Conservation (phyloP, 2,797 vertebrate species). For the Sylvia borin region DNA sequence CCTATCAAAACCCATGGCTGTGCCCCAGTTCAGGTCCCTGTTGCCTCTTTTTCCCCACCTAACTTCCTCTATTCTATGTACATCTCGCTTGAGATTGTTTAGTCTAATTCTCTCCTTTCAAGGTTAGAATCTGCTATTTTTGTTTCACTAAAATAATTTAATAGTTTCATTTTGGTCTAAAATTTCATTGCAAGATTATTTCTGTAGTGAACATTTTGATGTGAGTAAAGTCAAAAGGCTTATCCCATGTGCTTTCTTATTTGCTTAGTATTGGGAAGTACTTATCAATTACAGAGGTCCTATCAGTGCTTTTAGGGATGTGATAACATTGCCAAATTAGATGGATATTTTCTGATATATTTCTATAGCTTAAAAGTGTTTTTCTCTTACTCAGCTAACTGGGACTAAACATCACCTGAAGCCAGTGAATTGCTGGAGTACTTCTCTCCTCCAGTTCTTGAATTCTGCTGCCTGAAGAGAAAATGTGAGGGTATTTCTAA, state of each 20-base stretch:
- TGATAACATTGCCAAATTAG: background rate
- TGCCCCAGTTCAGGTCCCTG: fast-evolving
- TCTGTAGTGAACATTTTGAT: background rate
- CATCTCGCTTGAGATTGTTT: background rate
- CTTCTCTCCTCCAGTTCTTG: background rate
- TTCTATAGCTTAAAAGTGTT: background rate
- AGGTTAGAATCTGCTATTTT: background rate
- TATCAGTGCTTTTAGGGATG: background rate
- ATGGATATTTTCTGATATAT: background rate
- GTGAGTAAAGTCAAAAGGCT: background rate
- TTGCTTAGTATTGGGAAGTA: background rate
- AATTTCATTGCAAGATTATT: background rate
- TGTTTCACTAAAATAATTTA: background rate
- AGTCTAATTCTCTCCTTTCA: background rate
- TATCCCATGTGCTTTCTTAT: background rate
- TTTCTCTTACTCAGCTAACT: background rate
- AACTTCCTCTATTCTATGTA: background rate
- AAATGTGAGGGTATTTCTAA: slow-evolving; percentile 64
- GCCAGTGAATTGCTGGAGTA: background rate
- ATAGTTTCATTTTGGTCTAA: background rate
- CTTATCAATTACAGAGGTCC: background rate
- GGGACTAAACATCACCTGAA: background rate
- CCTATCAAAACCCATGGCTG: background rate
- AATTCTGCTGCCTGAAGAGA: slow-evolving; percentile 35
- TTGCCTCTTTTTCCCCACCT: fast-evolving